A percentile compares a stretch with the other conserved stretches of the same genome.
phyloP scores from a whole-genome alignment of 2,113 vertebrate species.

The Mystacornis crossleyi region DNA sequence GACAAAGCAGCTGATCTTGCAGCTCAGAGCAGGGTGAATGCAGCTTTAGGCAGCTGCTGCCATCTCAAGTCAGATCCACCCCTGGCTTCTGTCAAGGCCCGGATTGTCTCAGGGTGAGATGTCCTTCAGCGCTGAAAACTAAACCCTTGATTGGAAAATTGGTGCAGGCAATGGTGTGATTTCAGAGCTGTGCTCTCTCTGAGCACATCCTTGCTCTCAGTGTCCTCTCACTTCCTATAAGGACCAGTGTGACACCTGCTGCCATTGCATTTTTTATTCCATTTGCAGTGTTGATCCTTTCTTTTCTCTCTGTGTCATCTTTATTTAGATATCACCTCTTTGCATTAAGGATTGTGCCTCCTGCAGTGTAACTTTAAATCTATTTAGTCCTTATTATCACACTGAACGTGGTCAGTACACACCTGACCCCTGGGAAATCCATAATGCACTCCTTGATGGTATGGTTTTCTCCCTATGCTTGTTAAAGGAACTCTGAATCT shows the following conservation, averaged over 20 bases:
- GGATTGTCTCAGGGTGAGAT: not conserved
- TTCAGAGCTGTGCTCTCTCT: not conserved
- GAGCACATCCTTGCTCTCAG: not conserved
- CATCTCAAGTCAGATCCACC: not conserved
- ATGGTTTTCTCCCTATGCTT: not conserved
- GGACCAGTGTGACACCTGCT: not conserved
- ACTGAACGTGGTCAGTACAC: accelerated
- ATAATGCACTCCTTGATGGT: not conserved
- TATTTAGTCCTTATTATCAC: not conserved
- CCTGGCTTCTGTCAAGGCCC: not conserved
- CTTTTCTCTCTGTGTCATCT: not conserved
- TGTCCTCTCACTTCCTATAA: not conserved
- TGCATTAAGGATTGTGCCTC: not conserved
- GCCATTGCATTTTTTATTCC: not conserved
- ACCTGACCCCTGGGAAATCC: not conserved
- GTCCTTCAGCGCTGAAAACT: not conserved
- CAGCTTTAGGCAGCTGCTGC: not conserved
- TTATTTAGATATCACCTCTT: not conserved
- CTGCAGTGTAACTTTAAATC: not conserved
- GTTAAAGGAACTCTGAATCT: not conserved
- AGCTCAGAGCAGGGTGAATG: not conserved
- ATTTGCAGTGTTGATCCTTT: not conserved
- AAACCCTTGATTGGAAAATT: not conserved
- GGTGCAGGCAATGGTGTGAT: not conserved
- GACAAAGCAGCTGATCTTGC: not conserved